Evolutionary conservation across 1,140 invertebrate genomes (phyloP).

Genomic region (Penaeus indicus): DNA sequence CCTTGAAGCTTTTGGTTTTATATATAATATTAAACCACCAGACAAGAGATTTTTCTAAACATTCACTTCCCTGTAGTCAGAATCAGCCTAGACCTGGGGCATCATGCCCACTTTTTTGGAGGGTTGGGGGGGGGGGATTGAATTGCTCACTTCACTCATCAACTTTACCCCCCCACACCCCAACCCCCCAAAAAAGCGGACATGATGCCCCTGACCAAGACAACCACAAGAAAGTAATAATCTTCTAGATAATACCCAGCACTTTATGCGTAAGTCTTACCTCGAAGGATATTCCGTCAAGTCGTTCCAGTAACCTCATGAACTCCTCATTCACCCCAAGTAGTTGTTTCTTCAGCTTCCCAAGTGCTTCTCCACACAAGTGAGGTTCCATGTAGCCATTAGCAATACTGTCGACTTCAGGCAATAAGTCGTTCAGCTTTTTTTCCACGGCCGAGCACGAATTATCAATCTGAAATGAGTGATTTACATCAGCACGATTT

Average conservation of each 20-base stretch:
- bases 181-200: not conserved
- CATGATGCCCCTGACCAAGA: not conserved
- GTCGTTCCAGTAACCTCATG: constrained; percentile 50
- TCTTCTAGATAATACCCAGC: too few relatives aligned
- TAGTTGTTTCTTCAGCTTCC: constrained; percentile 35
- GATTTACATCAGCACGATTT: not conserved
- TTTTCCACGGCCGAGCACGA: constrained; percentile 43
- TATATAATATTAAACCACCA: too few relatives aligned
- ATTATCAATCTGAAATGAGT: constrained; percentile 39
- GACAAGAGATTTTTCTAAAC: too few relatives aligned
- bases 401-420: constrained; percentile 42
- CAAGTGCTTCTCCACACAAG: constrained; percentile 47
- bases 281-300: constrained; percentile 46
- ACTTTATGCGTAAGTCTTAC: not conserved
- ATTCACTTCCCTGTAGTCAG: too few relatives aligned
- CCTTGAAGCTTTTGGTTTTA: too few relatives aligned
- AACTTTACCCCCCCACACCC: not conserved
- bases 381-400: constrained; percentile 40
- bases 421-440: constrained; percentile 37
- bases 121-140: not conserved
- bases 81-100: too few relatives aligned
- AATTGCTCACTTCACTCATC: not conserved
- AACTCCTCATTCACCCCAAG: constrained; percentile 54
- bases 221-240: too few relatives aligned
- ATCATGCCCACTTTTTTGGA: too few relatives aligned